These are phyloP conservation scores for Perccottus glenii DNA, from an alignment of 2,113 vertebrate genomes.

Conservation along the genomic window DNA sequence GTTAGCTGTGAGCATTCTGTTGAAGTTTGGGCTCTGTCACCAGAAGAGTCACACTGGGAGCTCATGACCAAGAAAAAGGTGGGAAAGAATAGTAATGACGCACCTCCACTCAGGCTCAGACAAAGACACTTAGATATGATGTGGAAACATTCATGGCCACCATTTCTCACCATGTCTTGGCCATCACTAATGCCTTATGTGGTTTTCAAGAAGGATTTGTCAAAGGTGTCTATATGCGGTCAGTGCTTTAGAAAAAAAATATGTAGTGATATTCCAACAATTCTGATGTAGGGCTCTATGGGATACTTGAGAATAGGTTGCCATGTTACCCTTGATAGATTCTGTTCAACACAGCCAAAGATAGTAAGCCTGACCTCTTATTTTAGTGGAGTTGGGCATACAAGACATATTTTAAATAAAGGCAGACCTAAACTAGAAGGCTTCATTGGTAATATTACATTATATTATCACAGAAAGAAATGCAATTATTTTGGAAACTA, in stretches of 20 bases:
- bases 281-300: too few relatives aligned
- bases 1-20: slow-evolving; percentile 77
- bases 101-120: slow-evolving; percentile 74
- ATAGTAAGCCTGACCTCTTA: too few relatives aligned
- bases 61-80: slow-evolving; percentile 75
- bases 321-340: too few relatives aligned
- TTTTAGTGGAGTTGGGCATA: too few relatives aligned
- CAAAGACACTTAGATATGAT: slow-evolving; percentile 50
- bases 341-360: too few relatives aligned
- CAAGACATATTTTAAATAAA: too few relatives aligned
- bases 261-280: too few relatives aligned
- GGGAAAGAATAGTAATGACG: slow-evolving; percentile 67
- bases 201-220: slow-evolving; percentile 44
- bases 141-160: slow-evolving; percentile 39
- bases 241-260: neutral
- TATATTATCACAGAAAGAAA: too few relatives aligned
- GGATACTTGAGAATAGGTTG: too few relatives aligned
- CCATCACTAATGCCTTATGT: slow-evolving; percentile 6
- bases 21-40: slow-evolving; percentile 86
- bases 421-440: too few relatives aligned
- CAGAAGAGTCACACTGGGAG: slow-evolving; percentile 84
- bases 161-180: neutral
- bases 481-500: too few relatives aligned
- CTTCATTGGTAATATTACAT: too few relatives aligned
- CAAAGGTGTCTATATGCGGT: neutral